Evolutionary conservation across 2,113 vertebrate species (phyloP).

Genomic region (Mustelus asterias): DNA sequence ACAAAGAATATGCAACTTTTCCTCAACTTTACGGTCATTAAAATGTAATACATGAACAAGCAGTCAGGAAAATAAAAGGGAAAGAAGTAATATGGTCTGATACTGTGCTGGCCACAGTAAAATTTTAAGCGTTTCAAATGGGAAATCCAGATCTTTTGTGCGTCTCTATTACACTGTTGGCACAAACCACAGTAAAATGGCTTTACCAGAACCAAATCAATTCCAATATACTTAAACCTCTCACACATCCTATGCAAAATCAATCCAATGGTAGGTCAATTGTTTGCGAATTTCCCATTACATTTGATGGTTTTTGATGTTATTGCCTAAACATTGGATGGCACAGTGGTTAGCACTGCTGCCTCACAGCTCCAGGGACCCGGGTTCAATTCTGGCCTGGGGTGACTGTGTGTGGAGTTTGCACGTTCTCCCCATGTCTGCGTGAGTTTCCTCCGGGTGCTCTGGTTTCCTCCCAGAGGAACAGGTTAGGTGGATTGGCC

Average conservation of each 20-base stretch:
- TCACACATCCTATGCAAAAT: not conserved
- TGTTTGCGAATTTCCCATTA: not conserved
- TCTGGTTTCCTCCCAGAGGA: no score
- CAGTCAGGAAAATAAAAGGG: not conserved
- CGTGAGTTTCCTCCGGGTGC: no score
- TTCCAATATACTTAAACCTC: not conserved
- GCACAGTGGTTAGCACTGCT: no score
- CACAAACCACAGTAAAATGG: not conserved
- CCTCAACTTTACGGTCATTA: not conserved
- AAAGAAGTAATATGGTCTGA: not conserved
- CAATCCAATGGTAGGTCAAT: not conserved
- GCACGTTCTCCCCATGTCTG: no score
- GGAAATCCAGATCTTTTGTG: not conserved
- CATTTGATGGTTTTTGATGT: not conserved
- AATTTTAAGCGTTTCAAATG: not conserved
- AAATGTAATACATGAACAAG: constrained; percentile 4
- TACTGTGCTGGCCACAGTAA: not conserved
- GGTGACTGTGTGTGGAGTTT: no score
- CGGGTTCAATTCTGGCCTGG: no score
- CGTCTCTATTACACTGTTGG: not conserved
- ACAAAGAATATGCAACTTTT: not conserved
- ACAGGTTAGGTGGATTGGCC: no score
- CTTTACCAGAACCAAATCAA: not conserved
- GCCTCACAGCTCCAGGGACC: no score
- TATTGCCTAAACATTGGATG: not conserved